phyloP scores from a whole-genome alignment of 1,140 invertebrate species.

The Drosophila murphyi region DNA sequence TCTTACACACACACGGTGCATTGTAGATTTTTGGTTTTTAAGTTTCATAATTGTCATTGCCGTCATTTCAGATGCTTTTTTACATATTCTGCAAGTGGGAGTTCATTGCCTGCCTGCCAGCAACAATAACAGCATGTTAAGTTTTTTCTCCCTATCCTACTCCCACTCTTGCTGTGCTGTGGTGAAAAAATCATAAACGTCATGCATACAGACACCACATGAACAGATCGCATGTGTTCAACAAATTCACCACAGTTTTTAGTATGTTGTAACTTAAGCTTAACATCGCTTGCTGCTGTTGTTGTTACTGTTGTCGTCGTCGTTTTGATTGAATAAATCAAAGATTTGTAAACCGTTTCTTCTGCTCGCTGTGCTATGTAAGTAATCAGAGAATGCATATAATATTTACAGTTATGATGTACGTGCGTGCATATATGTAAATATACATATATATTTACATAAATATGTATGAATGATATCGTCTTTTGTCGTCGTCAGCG shows the following conservation, averaged over 20 bases:
- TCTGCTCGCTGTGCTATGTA: neutral
- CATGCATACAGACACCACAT: neutral
- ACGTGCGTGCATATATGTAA: constrained; percentile 7
- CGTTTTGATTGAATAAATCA: constrained; percentile 59
- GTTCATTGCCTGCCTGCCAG: constrained; percentile 35
- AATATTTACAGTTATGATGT: constrained; percentile 41
- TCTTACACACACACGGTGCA: constrained; percentile 14
- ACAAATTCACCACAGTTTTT: constrained; percentile 37
- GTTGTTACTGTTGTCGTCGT: neutral
- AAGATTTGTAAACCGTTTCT: constrained; percentile 45
- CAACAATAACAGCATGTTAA: constrained; percentile 28
- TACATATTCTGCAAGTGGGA: constrained; percentile 8
- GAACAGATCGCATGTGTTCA: neutral
- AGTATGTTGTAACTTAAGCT: constrained; percentile 51
- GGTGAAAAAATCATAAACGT: constrained; percentile 23
- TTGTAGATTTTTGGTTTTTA: constrained; percentile 29
- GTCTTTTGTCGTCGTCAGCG: constrained; percentile 14
- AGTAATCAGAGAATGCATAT: constrained; percentile 17
- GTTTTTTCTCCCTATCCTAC: constrained; percentile 25
- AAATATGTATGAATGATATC: neutral
- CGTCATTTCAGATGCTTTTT: constrained; percentile 11
- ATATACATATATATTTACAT: constrained; percentile 16
- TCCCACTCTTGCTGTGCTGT: constrained; percentile 12
- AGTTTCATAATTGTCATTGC: constrained; percentile 13
- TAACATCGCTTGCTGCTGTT: constrained; percentile 20